Evolutionary conservation across 1,140 invertebrate species (phyloP).

Genomic region (Hydropsyche tenuis): DNA sequence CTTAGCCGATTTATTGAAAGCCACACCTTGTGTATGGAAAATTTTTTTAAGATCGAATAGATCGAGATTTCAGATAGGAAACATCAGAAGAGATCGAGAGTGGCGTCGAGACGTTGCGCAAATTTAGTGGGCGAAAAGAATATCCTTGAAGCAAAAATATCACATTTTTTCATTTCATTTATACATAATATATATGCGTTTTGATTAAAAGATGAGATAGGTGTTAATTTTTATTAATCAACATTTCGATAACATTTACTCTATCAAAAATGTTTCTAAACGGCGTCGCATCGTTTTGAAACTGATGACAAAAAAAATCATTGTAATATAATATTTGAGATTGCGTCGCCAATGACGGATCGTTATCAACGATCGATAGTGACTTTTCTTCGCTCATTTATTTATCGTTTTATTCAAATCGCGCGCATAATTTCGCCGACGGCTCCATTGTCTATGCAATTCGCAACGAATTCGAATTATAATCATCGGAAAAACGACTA

Average conservation of each 20-base stretch:
- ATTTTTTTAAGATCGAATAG: background rate
- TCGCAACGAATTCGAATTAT: too few species aligned
- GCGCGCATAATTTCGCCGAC: too few species aligned
- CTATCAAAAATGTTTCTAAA: background rate
- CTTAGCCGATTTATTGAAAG: too few species aligned
- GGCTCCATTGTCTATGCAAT: too few species aligned
- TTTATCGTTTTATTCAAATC: too few species aligned
- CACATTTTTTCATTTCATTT: background rate
- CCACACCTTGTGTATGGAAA: background rate
- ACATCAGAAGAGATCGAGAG: background rate
- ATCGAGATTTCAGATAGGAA: background rate
- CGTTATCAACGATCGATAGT: slow-evolving; percentile 4
- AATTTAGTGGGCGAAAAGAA: background rate
- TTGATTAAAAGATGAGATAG: slow-evolving; percentile 9
- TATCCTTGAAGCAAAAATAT: slow-evolving; percentile 1
- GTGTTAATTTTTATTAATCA: slow-evolving; percentile 26
- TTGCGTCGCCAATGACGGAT: slow-evolving; percentile 16
- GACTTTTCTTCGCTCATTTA: slow-evolving; percentile 3
- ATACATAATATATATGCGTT: too few species aligned
- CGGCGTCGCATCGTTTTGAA: slow-evolving; percentile 1
- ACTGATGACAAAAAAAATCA: slow-evolving; percentile 7
- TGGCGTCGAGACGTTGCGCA: background rate
- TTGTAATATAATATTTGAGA: background rate
- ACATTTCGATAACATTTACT: slow-evolving; percentile 6
- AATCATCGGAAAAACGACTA: too few species aligned